Conservation (phyloP, 2,797 vertebrate species). For the Taenioides sp. region DNA sequence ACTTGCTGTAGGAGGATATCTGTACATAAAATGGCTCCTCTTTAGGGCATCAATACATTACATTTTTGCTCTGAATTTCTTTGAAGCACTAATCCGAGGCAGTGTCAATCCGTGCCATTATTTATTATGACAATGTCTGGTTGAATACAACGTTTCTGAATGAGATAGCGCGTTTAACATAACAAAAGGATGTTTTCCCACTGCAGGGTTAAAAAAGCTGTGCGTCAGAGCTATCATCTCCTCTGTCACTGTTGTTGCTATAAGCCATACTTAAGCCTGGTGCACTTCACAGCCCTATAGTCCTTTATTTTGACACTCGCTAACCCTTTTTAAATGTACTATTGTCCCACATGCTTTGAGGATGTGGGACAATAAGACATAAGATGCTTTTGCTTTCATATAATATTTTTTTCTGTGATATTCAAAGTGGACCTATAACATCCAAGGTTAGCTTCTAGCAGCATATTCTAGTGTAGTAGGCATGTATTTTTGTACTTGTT, state of each 20-base stretch:
- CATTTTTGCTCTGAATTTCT: constrained; percentile 52
- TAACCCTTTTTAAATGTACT: constrained; percentile 6
- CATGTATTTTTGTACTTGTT: background rate
- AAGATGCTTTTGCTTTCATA: constrained; percentile 32
- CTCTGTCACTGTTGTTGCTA: constrained; percentile 51
- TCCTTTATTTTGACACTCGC: constrained; percentile 14
- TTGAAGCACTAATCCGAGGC: constrained; percentile 71
- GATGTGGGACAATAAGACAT: constrained; percentile 46
- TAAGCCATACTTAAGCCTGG: constrained; percentile 48
- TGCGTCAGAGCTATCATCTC: constrained; percentile 54
- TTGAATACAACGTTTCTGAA: constrained; percentile 65
- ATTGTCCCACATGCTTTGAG: constrained; percentile 36
- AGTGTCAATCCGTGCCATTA: constrained; percentile 67
- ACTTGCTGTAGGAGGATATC: constrained; percentile 56
- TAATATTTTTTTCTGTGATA: constrained; percentile 42
- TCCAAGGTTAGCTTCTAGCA: background rate
- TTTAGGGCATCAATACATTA: constrained; percentile 54
- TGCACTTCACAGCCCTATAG: constrained; percentile 18
- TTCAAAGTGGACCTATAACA: background rate
- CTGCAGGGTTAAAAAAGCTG: constrained; percentile 59
- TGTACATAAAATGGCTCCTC: constrained; percentile 47
- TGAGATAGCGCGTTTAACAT: constrained; percentile 69
- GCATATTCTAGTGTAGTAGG: background rate
- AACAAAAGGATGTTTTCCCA: constrained; percentile 70
- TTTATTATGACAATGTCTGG: constrained; percentile 62